Percentiles rank a stretch among this genome's conserved stretches.
Conservation (phyloP, 2,888 invertebrate species). For the Pemphredon lugubris region DNA sequence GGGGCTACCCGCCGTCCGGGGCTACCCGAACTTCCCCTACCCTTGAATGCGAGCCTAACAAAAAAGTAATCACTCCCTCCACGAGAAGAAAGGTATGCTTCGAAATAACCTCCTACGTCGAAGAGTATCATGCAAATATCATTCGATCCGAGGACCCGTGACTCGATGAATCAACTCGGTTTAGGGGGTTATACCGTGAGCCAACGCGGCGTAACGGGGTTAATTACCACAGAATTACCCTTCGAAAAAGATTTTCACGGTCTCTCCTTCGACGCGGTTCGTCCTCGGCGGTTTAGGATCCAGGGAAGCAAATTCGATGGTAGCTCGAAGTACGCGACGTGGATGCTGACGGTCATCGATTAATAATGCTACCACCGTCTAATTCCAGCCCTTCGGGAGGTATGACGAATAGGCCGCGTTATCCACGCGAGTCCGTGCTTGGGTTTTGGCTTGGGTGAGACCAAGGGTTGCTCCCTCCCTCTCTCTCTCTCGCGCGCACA, state of each 20-base stretch:
- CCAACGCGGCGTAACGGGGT: conserved; percentile 51
- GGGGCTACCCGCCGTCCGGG: too few species aligned
- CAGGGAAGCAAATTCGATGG: conserved; percentile 20
- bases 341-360: conserved; percentile 38
- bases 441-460: conserved; percentile 70
- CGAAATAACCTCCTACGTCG: too few species aligned
- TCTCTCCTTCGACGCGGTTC: not conserved
- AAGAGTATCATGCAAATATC: too few species aligned
- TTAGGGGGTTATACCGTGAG: not conserved
- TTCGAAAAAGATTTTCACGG: conserved; percentile 30
- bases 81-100: too few species aligned
- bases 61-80: too few species aligned
- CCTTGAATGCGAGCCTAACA: too few species aligned
- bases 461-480: conserved; percentile 56
- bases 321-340: conserved; percentile 6
- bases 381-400: conserved; percentile 56
- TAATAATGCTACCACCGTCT: conserved; percentile 60
- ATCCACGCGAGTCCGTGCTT: conserved; percentile 74
- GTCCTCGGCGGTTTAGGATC: not conserved
- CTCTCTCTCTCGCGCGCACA: conserved; percentile 20
- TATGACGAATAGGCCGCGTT: conserved; percentile 78
- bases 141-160: too few species aligned
- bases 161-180: too few species aligned
- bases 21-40: too few species aligned
- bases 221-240: conserved; percentile 53